A percentile compares a stretch with the other conserved stretches of the same genome.
Conservation (phyloP, 1,140 invertebrate genomes). For the Oryzaephilus surinamensis region DNA sequence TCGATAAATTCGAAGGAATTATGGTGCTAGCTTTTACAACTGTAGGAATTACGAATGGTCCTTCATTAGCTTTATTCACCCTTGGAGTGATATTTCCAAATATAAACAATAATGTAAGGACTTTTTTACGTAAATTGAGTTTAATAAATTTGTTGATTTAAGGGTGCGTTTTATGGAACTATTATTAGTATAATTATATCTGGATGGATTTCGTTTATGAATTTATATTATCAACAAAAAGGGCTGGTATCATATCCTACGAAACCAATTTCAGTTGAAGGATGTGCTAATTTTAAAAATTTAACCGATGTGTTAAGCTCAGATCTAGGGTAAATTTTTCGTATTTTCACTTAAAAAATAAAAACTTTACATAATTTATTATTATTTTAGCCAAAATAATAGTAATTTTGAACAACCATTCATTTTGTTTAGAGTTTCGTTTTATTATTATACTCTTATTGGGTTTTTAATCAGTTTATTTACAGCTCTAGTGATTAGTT, state of each 20-base stretch:
- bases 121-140: background rate
- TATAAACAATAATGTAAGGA: conserved; percentile 34
- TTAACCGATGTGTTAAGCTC: background rate
- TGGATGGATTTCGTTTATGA: conserved; percentile 1
- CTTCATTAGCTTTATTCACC: conserved; percentile 42
- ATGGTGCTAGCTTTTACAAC: conserved; percentile 39
- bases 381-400: background rate
- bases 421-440: background rate
- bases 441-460: conserved; percentile 4
- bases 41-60: conserved; percentile 41
- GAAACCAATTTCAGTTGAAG: conserved; percentile 1
- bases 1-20: conserved; percentile 32
- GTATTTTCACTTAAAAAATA: no score
- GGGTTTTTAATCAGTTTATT: background rate
- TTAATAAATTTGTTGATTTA: background rate
- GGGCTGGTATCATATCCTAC: background rate
- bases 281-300: background rate
- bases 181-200: conserved; percentile 3
- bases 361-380: background rate
- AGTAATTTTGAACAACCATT: background rate
- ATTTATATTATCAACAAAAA: conserved; percentile 7
- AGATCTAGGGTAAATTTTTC: background rate
- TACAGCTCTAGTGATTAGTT: background rate
- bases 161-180: conserved; percentile 13
- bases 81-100: conserved; percentile 43